Evolutionary conservation across 1,140 invertebrate species (phyloP).

Genomic region (Belonocnema kinseyi): DNA sequence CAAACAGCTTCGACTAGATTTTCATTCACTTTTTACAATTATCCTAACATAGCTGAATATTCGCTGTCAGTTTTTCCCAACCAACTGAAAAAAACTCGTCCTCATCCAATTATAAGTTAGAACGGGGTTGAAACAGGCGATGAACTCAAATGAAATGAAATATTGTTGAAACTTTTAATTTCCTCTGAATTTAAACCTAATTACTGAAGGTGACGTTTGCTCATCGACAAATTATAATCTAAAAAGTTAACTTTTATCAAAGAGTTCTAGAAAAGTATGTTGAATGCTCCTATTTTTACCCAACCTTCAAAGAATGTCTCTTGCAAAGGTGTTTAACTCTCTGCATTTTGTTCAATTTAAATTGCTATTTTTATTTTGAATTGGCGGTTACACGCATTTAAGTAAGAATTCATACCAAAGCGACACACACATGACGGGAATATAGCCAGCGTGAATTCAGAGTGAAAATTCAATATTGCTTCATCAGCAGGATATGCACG

Average conservation of each 20-base stretch:
- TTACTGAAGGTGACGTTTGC: background rate
- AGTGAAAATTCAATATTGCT: slow-evolving; percentile 26
- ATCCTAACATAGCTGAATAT: slow-evolving; percentile 17
- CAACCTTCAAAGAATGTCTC: too few relatives aligned
- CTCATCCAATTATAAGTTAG: slow-evolving; percentile 31
- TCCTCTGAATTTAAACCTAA: background rate
- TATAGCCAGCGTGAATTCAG: background rate
- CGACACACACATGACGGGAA: too few relatives aligned
- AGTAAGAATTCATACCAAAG: background rate
- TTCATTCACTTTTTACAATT: slow-evolving; percentile 20
- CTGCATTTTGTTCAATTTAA: too few relatives aligned
- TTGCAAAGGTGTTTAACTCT: too few relatives aligned
- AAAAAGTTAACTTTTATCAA: too few relatives aligned
- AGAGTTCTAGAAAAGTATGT: too few relatives aligned
- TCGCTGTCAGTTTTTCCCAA: slow-evolving; percentile 14
- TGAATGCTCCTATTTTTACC: too few relatives aligned
- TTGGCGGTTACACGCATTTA: background rate
- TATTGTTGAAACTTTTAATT: slow-evolving; percentile 8
- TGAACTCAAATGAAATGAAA: slow-evolving; percentile 5
- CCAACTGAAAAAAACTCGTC: slow-evolving; percentile 1
- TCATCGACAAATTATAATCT: too few relatives aligned
- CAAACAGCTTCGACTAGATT: slow-evolving; percentile 3
- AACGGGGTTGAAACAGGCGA: slow-evolving; percentile 1
- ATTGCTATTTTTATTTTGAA: too few relatives aligned
- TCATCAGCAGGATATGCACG: slow-evolving; percentile 9